A percentile compares a stretch with the other conserved stretches of the same genome.
phyloP scores from a whole-genome alignment of 2,113 vertebrate genomes.

The Nipponia nippon region DNA sequence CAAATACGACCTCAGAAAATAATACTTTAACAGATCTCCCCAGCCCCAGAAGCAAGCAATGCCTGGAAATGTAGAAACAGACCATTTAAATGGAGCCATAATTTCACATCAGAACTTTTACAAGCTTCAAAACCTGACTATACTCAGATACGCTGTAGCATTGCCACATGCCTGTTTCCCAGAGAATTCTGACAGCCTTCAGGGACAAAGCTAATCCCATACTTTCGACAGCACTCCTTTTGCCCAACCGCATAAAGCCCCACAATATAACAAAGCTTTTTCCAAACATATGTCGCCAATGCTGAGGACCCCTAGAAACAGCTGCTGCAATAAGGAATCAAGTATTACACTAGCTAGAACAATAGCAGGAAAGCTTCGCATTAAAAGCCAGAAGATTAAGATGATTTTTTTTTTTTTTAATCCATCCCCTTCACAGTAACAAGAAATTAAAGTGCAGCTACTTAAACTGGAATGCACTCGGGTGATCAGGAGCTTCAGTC shows the following conservation, averaged over 20 bases:
- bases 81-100: not conserved
- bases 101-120: not conserved
- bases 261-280: not conserved
- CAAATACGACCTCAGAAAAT: not conserved
- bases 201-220: not conserved
- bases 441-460: not conserved
- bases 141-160: not conserved
- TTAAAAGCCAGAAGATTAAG: constrained; percentile 20
- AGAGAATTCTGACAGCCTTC: not conserved
- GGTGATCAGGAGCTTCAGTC: not conserved
- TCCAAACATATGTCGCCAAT: not conserved
- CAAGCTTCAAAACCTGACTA: not conserved
- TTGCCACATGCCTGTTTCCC: not conserved
- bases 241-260: not conserved
- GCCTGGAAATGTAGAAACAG: not conserved
- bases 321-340: not conserved
- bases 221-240: not conserved
- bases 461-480: not conserved
- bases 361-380: not conserved
- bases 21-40: not conserved
- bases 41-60: not conserved
- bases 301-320: not conserved
- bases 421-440: not conserved
- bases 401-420: not conserved
- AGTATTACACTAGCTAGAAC: not conserved